A percentile compares a stretch with the other conserved stretches of the same genome.
Evolutionary conservation across 2,888 invertebrate species (phyloP).

Genomic region (Flexamia atlantica): DNA sequence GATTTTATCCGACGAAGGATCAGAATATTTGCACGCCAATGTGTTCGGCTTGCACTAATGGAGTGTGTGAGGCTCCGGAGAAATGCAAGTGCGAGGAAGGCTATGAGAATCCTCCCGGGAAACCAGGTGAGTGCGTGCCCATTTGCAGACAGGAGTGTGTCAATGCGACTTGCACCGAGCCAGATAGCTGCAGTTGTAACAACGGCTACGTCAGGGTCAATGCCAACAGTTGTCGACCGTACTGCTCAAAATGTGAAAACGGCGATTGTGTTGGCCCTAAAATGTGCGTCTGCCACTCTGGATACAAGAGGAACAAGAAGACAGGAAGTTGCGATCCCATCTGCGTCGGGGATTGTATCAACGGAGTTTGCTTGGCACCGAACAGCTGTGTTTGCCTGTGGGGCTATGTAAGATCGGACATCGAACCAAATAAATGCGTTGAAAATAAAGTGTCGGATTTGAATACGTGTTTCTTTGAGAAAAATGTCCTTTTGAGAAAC

Average conservation of each 20-base stretch:
- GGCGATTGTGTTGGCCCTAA: constrained; percentile 35
- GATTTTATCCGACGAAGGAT: background rate
- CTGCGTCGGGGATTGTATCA: constrained; percentile 17
- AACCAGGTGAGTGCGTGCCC: constrained; percentile 12
- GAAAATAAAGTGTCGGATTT: background rate
- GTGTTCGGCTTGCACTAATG: constrained; percentile 16
- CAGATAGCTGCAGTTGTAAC: constrained; percentile 4
- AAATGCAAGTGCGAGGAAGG: background rate
- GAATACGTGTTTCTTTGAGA: background rate
- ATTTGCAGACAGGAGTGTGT: constrained; percentile 13
- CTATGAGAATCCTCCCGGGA: constrained; percentile 13
- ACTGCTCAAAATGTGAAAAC: background rate
- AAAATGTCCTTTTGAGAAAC: background rate
- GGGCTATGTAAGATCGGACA: constrained; percentile 3
- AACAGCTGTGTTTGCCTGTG: constrained; percentile 42
- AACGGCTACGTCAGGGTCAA: constrained; percentile 4
- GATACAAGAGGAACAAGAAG: constrained; percentile 6
- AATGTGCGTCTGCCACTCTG: background rate
- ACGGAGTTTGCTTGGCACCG: constrained; percentile 35
- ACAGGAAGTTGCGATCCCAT: background rate
- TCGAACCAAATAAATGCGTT: background rate
- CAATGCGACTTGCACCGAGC: constrained; percentile 23
- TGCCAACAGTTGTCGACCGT: constrained; percentile 14
- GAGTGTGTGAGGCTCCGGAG: background rate
- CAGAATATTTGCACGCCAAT: background rate